Percentiles rank a stretch among this genome's conserved stretches.
These are phyloP conservation scores for Folsomia manolachei DNA, from an alignment of 2,888 invertebrate species.

Conservation along the genomic window DNA sequence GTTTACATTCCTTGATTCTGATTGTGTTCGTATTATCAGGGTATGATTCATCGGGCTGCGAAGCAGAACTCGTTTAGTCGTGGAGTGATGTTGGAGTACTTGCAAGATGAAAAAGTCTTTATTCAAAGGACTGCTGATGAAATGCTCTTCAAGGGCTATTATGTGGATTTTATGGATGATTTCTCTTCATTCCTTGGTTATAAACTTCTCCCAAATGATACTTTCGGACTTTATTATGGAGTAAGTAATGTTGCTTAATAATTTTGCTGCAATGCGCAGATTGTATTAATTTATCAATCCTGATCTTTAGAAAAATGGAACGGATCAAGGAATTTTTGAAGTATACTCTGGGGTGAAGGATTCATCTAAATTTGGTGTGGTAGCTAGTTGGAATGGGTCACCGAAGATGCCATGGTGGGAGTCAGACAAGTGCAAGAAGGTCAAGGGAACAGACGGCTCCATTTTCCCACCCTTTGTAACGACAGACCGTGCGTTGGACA, in stretches of 20 bases:
- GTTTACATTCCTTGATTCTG: background rate
- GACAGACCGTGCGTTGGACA: constrained; percentile 27
- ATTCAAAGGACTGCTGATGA: constrained; percentile 67
- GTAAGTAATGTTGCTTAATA: constrained; percentile 30
- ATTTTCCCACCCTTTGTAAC: constrained; percentile 40
- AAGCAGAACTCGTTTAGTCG: constrained; percentile 8
- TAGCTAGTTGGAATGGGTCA: constrained; percentile 42
- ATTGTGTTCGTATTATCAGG: constrained; percentile 16
- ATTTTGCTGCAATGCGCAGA: too few relatives aligned
- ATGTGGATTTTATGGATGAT: constrained; percentile 33
- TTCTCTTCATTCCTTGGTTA: constrained; percentile 32
- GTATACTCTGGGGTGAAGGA: constrained; percentile 37
- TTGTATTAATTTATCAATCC: too few relatives aligned
- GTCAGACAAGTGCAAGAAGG: constrained; percentile 30
- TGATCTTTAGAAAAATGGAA: constrained; percentile 41
- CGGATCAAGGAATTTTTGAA: constrained; percentile 43
- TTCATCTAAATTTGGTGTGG: constrained; percentile 35
- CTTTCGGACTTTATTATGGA: constrained; percentile 45
- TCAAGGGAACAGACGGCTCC: constrained; percentile 35
- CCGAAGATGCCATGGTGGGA: constrained; percentile 41
- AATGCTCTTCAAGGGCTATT: constrained; percentile 67
- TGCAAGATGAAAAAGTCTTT: constrained; percentile 55
- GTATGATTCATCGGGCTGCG: constrained; percentile 24
- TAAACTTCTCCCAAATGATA: constrained; percentile 40
- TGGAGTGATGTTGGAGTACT: constrained; percentile 22